Evolutionary conservation across 2,888 invertebrate species (phyloP).

Genomic region (Aphidoletes aphidimyza): DNA sequence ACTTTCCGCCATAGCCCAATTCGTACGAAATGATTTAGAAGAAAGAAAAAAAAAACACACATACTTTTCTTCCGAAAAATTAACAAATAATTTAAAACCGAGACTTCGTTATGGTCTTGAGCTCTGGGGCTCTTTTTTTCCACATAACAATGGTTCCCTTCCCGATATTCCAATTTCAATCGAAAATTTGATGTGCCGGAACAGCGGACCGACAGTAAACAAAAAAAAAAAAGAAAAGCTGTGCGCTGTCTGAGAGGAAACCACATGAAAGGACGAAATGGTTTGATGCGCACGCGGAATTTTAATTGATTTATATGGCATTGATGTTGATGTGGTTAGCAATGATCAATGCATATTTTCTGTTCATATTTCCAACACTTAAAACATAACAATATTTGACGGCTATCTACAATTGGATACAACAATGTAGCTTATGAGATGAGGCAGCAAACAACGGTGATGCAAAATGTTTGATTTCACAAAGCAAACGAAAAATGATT

Average conservation of each 20-base stretch:
- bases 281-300: background rate
- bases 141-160: too few relatives aligned
- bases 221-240: too few relatives aligned
- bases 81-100: too few relatives aligned
- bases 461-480: background rate
- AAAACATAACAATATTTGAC: background rate
- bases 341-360: background rate
- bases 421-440: background rate
- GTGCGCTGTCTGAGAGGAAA: background rate
- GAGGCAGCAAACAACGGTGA: background rate
- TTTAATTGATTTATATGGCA: conserved; percentile 31
- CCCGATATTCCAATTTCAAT: too few relatives aligned
- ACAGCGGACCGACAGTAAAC: too few relatives aligned
- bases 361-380: background rate
- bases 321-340: conserved; percentile 20
- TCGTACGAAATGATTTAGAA: too few relatives aligned
- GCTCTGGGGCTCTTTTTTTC: too few relatives aligned
- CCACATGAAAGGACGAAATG: conserved; percentile 25
- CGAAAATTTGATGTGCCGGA: too few relatives aligned
- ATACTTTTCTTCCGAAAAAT: too few relatives aligned
- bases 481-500: background rate
- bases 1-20: too few relatives aligned
- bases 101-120: too few relatives aligned
- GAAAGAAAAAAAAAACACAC: too few relatives aligned
- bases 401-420: background rate